A percentile compares a stretch with the other conserved stretches of the same genome.
Evolutionary conservation across 2,797 vertebrate species (phyloP).

Genomic region (Epinephelus awoara): DNA sequence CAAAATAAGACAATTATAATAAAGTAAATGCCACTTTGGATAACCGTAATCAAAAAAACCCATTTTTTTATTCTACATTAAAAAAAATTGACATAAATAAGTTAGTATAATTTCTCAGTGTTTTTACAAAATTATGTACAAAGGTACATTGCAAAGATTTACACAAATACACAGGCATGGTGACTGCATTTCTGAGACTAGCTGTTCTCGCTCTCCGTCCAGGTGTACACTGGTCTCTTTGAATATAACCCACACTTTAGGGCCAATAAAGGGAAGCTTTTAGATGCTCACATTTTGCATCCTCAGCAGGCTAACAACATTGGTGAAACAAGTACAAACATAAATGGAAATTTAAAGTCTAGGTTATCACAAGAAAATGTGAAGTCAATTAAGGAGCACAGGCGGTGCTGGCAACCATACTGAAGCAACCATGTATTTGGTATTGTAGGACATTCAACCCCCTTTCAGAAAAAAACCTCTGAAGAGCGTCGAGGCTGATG

Average conservation of each 20-base stretch:
- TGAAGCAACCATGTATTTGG: slow-evolving; percentile 82
- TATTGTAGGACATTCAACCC: slow-evolving; percentile 83
- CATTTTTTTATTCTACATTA: slow-evolving; percentile 89
- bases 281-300: slow-evolving; percentile 73
- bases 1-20: slow-evolving; percentile 88
- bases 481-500: slow-evolving; percentile 52
- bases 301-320: slow-evolving; percentile 80
- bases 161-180: slow-evolving; percentile 87
- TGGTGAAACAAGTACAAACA: slow-evolving; percentile 39
- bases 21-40: slow-evolving; percentile 96
- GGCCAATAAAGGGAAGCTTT: slow-evolving; percentile 74
- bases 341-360: slow-evolving; percentile 49
- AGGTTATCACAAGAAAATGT: slow-evolving; percentile 81
- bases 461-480: slow-evolving; percentile 41
- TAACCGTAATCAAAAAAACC: slow-evolving; percentile 89
- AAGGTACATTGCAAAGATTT: slow-evolving; percentile 85
- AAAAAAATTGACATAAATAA: slow-evolving; percentile 97
- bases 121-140: slow-evolving; percentile 95
- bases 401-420: slow-evolving; percentile 56
- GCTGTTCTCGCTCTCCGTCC: slow-evolving; percentile 65
- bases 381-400: slow-evolving; percentile 75
- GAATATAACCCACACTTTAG: slow-evolving; percentile 63
- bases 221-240: slow-evolving; percentile 76
- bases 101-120: slow-evolving; percentile 99
- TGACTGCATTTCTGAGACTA: slow-evolving; percentile 79